Evolutionary conservation across 1,140 invertebrate genomes (phyloP), one percentile per base, ranked within the genome.

Genomic region (Campoletis sonorensis): DNA sequence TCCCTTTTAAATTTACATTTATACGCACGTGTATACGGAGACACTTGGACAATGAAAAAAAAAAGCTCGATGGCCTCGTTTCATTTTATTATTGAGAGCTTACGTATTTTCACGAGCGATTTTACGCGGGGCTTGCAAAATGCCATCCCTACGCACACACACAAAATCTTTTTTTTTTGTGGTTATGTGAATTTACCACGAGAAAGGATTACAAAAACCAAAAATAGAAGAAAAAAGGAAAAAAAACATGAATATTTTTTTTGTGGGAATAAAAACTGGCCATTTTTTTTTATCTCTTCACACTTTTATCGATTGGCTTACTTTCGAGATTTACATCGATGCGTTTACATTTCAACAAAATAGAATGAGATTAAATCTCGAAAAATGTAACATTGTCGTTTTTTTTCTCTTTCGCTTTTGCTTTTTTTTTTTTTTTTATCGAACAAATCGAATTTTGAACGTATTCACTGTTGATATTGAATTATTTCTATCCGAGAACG

Each of bases 61-160:
- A 72, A 80, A 80, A 79, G 68, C 81, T 78, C 79, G 79, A 78
- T 83, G 68, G 80, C 75, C 49, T 83, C 54, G 37, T 71, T 78
- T 78, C 67, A 79, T 72, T 82, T 79, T 79, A 80, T 80, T 67
- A 80, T 80, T 54, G 45, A 75, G 54, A 76, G 49, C 72, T 58
- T 54, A 58, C 54, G 26, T n/a, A 33, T 27, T n/a, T n/a, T 21
- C 70, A 26, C 11, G 13, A 68, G 26, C 10, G 13, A 71, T 5
- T 61, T n/a, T n/a, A n/a, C n/a, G 18, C 51, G 16, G 8, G 40
- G 23, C 11, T 33, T 18, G 45, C 72, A 58, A 76, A 76, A 26
- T 76, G 13, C 49, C 15, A 58, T 54, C 58, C 16, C n/a, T n/a
- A 51, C 4, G 16, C 27, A 54, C 16, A 30, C 16, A 40, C 8